Evolutionary conservation across 2,888 invertebrate species (phyloP), one percentile per base, ranked within the genome.

Genomic region (Dicyrtoma fusca): DNA sequence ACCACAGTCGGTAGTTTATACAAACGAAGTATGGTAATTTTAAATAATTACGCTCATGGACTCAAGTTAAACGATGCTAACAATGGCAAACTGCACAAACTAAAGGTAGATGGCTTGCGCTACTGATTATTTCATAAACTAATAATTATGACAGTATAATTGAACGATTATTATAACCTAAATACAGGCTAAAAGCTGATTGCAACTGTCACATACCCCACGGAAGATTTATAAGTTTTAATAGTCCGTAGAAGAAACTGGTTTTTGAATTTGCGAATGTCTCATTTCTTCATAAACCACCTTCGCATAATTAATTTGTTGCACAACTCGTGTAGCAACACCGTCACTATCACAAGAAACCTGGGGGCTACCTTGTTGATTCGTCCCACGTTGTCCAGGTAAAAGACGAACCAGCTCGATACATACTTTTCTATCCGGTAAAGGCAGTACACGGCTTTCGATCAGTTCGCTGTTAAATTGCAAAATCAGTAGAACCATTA

Each of bases 281-380:
- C 88, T 87, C 76, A 89, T 87, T 85, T 95, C 95, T 83, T 92
- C 90, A 84, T 90, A 90, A 82, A 94, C 88, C 82, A 90, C 90
- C 83, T 92, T 91, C 71, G 95, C 95, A 84, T 92, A 92, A 82
- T 92, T 94, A 76, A 96, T 92, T 86, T 94, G 91, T 79, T 91
- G 89, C 26, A 90, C 88, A n/a, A 88, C 88, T 85, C 88, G 88
- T 76, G 86, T 87, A 19, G 92, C 91, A 77, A 91, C 87, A 78
- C 87, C 88, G 73, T 87, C 88, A 76, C 87, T 87, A 84, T 92
- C 91, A 83, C 92, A 92, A 81, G 91, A 87, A 78, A 94, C 91
- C 83, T 90, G 88, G 51, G 92, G 92, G 77, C 89, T 87, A 13
- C 10, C 45, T 81, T 90, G 89, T 81, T 88, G 57, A 21, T 26